Evolutionary conservation across 1,140 invertebrate species (phyloP).

Genomic region (Sycobia sp.): DNA sequence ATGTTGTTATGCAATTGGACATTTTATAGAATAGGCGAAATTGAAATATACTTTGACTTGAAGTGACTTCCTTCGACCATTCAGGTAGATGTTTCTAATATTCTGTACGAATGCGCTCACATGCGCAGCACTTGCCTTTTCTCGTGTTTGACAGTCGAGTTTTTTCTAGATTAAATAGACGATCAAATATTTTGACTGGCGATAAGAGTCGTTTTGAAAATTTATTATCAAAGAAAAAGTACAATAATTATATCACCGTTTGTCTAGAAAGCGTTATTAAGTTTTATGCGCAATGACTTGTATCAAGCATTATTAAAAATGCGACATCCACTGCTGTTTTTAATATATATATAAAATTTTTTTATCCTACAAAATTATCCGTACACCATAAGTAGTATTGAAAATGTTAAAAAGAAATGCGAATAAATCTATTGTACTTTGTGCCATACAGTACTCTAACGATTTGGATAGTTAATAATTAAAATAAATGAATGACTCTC

Average conservation of each 20-base stretch:
- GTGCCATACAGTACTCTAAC: slow-evolving; percentile 14
- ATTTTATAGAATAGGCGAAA: too few relatives aligned
- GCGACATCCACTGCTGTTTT: slow-evolving; percentile 11
- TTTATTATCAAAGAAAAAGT: slow-evolving; percentile 11
- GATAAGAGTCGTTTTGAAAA: slow-evolving; percentile 21
- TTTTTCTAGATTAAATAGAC: slow-evolving; percentile 18
- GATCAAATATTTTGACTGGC: slow-evolving; percentile 1
- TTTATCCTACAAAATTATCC: slow-evolving; percentile 24
- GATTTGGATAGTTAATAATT: slow-evolving; percentile 8
- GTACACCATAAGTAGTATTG: slow-evolving; percentile 7
- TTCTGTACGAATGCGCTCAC: slow-evolving; percentile 2
- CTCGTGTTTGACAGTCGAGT: slow-evolving; percentile 15
- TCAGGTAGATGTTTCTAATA: slow-evolving; percentile 17
- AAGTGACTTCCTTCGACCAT: slow-evolving; percentile 10
- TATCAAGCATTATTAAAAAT: too few relatives aligned
- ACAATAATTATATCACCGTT: slow-evolving; percentile 25
- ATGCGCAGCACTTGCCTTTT: slow-evolving; percentile 20
- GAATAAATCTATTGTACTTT: slow-evolving; percentile 21
- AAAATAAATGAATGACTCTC: slow-evolving; percentile 11
- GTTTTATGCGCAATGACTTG: slow-evolving; percentile 24
- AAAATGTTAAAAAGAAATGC: background rate
- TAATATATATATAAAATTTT: slow-evolving; percentile 23
- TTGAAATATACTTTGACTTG: too few relatives aligned
- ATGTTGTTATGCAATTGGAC: slow-evolving; percentile 19
- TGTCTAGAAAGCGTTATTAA: background rate